A percentile compares a stretch with the other conserved stretches of the same genome.
Conservation (phyloP, 2,797 vertebrate genomes). For the Sphenodon punctatus region DNA sequence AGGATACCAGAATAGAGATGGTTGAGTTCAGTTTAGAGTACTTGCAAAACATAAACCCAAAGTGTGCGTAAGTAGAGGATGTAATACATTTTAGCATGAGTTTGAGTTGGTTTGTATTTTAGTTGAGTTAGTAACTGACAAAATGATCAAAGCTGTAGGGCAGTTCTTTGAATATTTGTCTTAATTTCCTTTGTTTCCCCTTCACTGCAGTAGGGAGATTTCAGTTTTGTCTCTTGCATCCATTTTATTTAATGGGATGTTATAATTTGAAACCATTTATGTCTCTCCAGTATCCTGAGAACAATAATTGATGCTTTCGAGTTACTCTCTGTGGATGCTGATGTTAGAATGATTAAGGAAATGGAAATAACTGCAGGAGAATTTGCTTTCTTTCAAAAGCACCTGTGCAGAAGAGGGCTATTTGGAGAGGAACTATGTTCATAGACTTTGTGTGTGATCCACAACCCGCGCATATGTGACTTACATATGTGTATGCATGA, state of each 20-base stretch:
- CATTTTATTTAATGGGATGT: not conserved
- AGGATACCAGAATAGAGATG: too few species aligned
- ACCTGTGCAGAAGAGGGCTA: not conserved
- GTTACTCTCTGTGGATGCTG: not conserved
- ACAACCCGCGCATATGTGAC: too few species aligned
- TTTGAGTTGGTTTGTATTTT: not conserved
- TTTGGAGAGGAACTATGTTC: not conserved
- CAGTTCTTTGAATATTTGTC: not conserved
- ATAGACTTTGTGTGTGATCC: too few species aligned
- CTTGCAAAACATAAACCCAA: too few species aligned
- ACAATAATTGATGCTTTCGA: not conserved
- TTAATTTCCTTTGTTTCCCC: fast-evolving
- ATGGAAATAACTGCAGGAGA: not conserved
- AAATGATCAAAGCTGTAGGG: not conserved
- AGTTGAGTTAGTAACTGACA: not conserved
- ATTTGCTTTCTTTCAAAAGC: not conserved
- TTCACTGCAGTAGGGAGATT: not conserved
- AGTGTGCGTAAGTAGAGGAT: too few species aligned
- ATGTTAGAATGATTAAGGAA: not conserved
- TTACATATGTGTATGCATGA: too few species aligned
- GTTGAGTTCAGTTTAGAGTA: too few species aligned
- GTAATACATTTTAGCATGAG: not conserved
- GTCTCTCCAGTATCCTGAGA: not conserved
- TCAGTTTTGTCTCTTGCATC: fast-evolving
- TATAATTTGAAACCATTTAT: not conserved